A percentile compares a stretch with the other conserved stretches of the same genome.
Conservation (phyloP, 2,888 invertebrate genomes). For the Drosophila falleni region DNA sequence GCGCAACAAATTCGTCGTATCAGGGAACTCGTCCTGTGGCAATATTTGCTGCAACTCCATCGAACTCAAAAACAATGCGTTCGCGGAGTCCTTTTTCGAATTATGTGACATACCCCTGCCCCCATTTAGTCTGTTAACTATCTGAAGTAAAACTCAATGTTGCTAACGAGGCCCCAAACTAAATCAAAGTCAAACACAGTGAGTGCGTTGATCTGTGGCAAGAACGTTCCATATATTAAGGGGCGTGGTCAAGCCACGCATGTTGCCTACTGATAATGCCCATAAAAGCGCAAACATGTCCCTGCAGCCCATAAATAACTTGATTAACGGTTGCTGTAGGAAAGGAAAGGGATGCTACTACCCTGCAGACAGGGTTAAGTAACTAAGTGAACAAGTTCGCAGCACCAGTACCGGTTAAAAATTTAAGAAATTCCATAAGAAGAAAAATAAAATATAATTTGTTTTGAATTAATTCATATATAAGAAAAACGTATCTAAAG, state of each 20-base stretch:
- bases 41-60: constrained; percentile 15
- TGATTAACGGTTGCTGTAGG: constrained; percentile 50
- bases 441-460: no score
- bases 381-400: neutral
- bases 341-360: neutral
- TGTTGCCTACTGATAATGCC: constrained; percentile 51
- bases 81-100: constrained; percentile 6
- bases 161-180: constrained; percentile 7
- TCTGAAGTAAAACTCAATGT: constrained; percentile 50
- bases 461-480: no score
- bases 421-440: neutral
- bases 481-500: no score
- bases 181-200: constrained; percentile 5
- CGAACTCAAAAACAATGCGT: neutral
- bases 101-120: constrained; percentile 30
- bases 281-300: constrained; percentile 53
- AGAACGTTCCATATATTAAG: neutral
- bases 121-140: constrained; percentile 18
- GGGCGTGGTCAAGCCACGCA: constrained; percentile 24
- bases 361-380: neutral
- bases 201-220: constrained; percentile 43
- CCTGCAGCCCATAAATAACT: constrained; percentile 58
- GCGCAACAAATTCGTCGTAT: constrained; percentile 42
- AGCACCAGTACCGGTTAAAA: neutral
- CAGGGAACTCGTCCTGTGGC: constrained; percentile 15